Base-by-base conservation (phyloP, 2,888 invertebrate species). In the Caenorhabditis sp. region DNA sequence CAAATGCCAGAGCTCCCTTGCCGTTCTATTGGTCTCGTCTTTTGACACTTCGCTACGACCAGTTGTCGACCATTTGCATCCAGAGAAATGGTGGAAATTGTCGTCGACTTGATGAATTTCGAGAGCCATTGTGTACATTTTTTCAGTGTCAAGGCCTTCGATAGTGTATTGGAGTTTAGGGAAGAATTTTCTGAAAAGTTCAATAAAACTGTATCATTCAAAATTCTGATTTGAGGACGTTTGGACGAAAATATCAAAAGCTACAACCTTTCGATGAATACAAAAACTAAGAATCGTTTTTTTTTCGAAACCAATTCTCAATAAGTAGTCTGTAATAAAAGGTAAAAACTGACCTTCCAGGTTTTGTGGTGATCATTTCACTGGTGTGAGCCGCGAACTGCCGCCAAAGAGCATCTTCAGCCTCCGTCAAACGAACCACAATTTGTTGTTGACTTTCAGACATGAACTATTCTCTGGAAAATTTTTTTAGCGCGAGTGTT, bases 311-410 rank as follows among this genome's bases (percentile, higher is more conserved):
- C 17, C 4, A 14, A 7, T n/a, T n/a, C 8, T n/a, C n/a, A n/a
- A n/a, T n/a, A n/a, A n/a, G n/a, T n/a, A n/a, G n/a, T n/a, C n/a
- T n/a, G n/a, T n/a, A n/a, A n/a, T n/a, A n/a, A n/a, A n/a, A n/a
- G n/a, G n/a, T 21, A 49, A 25, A 62, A 27, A 54, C 36, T 31
- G 89, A 96, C 96, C 97, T 92, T 90, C 97, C 97, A 89, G 94
- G 94, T 89, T 97, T 97, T 38, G 97, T 97, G 86, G 97, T 97
- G 84, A 97, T 97, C 97, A 97, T 97, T 90, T 97, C 97, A 88
- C 97, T 97, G 79, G 95, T 95, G 83, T 95, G 93, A 78, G 93
- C 93, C 90, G 95, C 93, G 90, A 97, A 97, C 84, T 94, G 92
- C 66, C 93, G 91, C 97, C 97, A 97, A 12, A 97, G 91, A 80